These are phyloP conservation scores for Brachypodius melanocephalos DNA, from an alignment of 2,113 vertebrate genomes.

Conservation along the genomic window DNA sequence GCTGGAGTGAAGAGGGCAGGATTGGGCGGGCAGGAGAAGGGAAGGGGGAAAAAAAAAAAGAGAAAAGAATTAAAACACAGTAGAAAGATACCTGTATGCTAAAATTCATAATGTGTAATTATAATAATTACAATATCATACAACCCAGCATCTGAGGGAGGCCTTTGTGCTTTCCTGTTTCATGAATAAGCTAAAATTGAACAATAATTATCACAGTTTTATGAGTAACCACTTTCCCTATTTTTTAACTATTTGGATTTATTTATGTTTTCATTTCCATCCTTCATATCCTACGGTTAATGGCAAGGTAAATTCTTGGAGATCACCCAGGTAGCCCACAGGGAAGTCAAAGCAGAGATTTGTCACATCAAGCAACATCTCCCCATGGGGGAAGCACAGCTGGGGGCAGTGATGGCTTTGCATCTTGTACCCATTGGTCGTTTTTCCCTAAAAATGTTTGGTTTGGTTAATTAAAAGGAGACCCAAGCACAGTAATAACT, in stretches of 20 bases:
- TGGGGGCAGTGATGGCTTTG: background rate
- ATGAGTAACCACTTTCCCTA: slow-evolving; percentile 9
- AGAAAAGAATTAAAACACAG: slow-evolving; percentile 82
- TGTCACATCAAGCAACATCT: slow-evolving; percentile 23
- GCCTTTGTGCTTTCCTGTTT: slow-evolving; percentile 88
- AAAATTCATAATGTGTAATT: slow-evolving; percentile 90
- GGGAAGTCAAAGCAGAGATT: background rate
- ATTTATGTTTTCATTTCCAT: background rate
- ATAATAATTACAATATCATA: slow-evolving; percentile 90
- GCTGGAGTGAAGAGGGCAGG: background rate
- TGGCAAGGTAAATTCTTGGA: slow-evolving; percentile 32
- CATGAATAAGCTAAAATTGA: slow-evolving; percentile 68
- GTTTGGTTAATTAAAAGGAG: background rate
- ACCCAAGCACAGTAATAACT: background rate
- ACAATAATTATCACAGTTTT: slow-evolving; percentile 76
- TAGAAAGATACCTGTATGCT: slow-evolving; percentile 90
- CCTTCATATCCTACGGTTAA: background rate
- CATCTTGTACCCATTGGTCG: background rate
- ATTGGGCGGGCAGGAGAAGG: background rate
- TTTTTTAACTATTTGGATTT: slow-evolving; percentile 24
- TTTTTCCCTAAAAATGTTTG: background rate
- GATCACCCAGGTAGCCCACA: background rate
- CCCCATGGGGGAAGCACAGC: background rate
- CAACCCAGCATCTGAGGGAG: slow-evolving; percentile 84
- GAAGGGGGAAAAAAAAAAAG: background rate